Evolutionary conservation across 2,113 vertebrate species (phyloP).

Genomic region (Strigops habroptila): DNA sequence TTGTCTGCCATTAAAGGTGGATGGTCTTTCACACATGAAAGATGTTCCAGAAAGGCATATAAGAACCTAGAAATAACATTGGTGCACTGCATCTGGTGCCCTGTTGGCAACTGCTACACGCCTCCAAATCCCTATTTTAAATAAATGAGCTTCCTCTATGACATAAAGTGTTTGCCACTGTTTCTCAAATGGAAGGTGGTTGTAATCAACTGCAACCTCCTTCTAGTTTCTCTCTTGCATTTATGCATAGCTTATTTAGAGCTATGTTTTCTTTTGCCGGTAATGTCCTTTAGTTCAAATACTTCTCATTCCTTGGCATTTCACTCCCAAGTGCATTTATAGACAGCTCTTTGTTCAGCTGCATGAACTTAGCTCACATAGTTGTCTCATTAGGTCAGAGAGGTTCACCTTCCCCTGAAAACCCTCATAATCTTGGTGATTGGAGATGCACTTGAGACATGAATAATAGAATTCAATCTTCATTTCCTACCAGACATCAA

Average conservation of each 20-base stretch:
- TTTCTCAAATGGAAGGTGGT: background rate
- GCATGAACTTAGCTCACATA: background rate
- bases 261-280: background rate
- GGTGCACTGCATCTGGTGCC: background rate
- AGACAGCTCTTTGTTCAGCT: background rate
- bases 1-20: background rate
- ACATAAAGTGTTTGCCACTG: background rate
- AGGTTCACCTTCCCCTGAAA: background rate
- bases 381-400: background rate
- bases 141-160: background rate
- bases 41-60: background rate
- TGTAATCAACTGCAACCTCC: background rate
- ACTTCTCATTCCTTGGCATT: background rate
- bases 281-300: background rate
- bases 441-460: background rate
- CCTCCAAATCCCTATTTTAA: background rate
- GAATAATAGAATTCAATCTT: background rate
- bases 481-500: background rate
- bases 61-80: background rate
- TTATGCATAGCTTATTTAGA: background rate
- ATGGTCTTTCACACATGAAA: background rate
- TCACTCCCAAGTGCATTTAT: background rate
- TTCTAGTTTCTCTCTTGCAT: background rate
- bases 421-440: accelerated
- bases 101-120: background rate